Percentiles rank a stretch among this genome's conserved stretches.
Conservation (phyloP, 2,797 vertebrate species). For the Artibeus lituratus region DNA sequence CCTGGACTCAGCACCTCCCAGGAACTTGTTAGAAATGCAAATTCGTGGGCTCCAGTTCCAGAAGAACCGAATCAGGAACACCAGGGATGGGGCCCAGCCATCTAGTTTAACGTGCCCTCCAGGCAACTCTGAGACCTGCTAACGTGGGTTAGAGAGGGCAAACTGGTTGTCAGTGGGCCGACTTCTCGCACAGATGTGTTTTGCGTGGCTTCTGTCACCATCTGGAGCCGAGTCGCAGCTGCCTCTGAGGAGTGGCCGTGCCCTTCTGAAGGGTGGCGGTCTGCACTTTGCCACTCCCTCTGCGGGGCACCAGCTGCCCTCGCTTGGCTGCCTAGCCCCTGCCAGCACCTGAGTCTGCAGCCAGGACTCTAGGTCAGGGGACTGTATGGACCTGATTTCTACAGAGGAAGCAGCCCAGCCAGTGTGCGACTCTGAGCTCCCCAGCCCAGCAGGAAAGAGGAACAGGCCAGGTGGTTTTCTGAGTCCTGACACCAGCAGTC, state of each 20-base stretch:
- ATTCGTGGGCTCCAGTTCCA: not conserved
- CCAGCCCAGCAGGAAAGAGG: not conserved
- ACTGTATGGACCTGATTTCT: not conserved
- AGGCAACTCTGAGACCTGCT: not conserved
- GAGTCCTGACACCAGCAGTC: not conserved
- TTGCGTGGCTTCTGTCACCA: constrained; percentile 35
- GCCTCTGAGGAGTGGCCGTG: not conserved
- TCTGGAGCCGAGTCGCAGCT: constrained; percentile 44
- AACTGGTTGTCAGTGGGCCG: not conserved
- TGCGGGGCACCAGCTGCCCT: not conserved
- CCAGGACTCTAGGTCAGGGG: not conserved
- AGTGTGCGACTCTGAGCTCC: not conserved
- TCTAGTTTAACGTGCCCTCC: not conserved
- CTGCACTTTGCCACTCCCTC: not conserved
- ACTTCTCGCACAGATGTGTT: constrained; percentile 42
- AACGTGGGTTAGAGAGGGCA: not conserved
- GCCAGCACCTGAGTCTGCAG: not conserved
- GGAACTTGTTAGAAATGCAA: constrained; percentile 2
- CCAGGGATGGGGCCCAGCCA: not conserved
- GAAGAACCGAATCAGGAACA: not conserved
- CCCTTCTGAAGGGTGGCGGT: not conserved
- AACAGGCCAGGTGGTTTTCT: not conserved
- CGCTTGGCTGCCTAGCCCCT: not conserved
- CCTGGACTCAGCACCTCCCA: not conserved
- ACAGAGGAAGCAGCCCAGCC: not conserved